Evolutionary conservation across 2,113 vertebrate species (phyloP).

Genomic region (Macquaria ambigua): DNA sequence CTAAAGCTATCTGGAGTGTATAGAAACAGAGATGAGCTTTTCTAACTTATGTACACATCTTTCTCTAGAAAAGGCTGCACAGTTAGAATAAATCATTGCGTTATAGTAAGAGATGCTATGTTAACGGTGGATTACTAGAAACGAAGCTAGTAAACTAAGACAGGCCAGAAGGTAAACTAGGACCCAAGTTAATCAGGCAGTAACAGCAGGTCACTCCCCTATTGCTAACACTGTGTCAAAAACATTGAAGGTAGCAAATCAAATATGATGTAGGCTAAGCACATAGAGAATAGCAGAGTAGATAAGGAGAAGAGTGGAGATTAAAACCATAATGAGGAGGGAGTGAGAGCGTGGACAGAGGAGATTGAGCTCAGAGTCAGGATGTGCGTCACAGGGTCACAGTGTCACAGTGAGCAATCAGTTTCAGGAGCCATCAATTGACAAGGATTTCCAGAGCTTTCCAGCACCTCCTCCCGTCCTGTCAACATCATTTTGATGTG

Average conservation of each 20-base stretch:
- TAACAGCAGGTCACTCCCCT: neutral
- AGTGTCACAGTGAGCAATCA: no score
- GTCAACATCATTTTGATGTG: neutral
- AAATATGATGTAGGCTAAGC: neutral
- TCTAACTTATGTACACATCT: neutral
- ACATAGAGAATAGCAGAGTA: neutral
- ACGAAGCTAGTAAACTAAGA: neutral
- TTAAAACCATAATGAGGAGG: neutral
- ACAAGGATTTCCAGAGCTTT: neutral
- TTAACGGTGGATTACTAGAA: neutral
- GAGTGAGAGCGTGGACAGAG: neutral
- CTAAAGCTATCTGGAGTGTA: neutral
- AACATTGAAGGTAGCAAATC: neutral
- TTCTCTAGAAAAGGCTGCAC: no score
- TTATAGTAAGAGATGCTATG: neutral
- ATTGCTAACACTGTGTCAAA: neutral
- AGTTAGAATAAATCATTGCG: neutral
- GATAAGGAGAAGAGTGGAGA: neutral
- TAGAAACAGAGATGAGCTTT: neutral
- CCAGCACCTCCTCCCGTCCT: neutral
- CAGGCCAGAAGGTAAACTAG: neutral
- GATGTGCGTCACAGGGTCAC: no score
- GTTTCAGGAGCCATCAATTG: no score
- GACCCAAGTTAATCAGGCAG: neutral
- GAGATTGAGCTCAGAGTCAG: no score